Base-by-base conservation (phyloP, 1,140 invertebrate species). In the Anadara kagoshimensis region DNA sequence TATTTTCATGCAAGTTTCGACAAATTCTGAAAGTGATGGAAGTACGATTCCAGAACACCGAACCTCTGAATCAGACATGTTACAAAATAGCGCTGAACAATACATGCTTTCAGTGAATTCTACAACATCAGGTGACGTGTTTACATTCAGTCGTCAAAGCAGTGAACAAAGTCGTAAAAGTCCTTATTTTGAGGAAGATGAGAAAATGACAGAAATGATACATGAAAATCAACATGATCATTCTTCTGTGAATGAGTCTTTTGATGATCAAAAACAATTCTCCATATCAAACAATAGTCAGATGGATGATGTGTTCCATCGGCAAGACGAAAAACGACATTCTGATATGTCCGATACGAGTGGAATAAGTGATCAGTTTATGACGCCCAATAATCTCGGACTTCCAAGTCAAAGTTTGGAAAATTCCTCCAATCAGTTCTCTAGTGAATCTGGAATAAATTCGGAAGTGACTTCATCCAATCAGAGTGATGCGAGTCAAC, bases 311-410 rank as follows among this genome's bases (percentile, higher is more conserved):
- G 44, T 61, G 18, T 81, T 81, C 49, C 70, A 78, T 63, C 41
- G 79, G 57, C 70, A 76, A 59, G 73, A 73, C 54, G 62, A 67
- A 11, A 75, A 72, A 74, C 64, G 76, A 12, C 73, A 76, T 26
- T 78, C 79, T 18, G 76, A 78, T 64, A 73, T 77, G 53, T 78
- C 79, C 1, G 72, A 76, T n/a, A 76, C 75, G 11, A 81, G 79
- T 71, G 76, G 78, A 56, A 76, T 76, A 22, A 81, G 79, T 81
- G 75, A 76, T 66, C 66, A 68, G 58, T 76, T 62, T 51, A 73
- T 56, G 45, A 61, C 44, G 44, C 67, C 45, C 58, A 58, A 54
- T 61, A 73, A 45, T 47, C 63, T 24, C n/a, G 62, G 73, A 64
- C 53, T 69, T 79, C 58, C 65, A 47, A 62, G 45, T 11, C 49